phyloP scores from a whole-genome alignment of 2,888 invertebrate species.

The Eristalinus aeneus region DNA sequence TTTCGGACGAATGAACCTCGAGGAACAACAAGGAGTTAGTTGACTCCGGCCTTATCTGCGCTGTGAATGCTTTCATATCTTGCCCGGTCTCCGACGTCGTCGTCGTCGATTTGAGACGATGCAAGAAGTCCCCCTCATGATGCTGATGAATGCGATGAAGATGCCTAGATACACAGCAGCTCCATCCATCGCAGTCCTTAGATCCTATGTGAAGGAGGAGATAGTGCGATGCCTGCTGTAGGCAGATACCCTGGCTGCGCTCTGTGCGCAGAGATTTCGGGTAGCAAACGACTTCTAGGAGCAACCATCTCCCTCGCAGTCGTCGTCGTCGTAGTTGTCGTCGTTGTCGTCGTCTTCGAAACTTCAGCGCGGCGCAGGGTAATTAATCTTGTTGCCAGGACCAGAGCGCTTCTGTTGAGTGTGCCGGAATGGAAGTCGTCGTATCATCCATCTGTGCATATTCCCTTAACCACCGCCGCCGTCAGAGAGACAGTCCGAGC shows the following conservation, averaged over 20 bases:
- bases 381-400: conserved; percentile 58
- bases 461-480: neutral
- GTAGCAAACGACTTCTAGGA: conserved; percentile 23
- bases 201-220: conserved; percentile 58
- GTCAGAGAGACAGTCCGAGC: neutral
- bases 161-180: conserved; percentile 47
- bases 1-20: conserved; percentile 45
- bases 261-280: conserved; percentile 49
- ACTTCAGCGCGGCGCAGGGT: conserved; percentile 55
- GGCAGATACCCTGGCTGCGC: conserved; percentile 26
- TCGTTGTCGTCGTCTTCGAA: conserved; percentile 22
- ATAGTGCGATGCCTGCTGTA: conserved; percentile 54
- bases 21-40: conserved; percentile 2
- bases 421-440: neutral
- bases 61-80: conserved; percentile 34
- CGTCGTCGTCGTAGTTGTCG: neutral
- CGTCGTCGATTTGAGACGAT: conserved; percentile 52
- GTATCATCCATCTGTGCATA: conserved; percentile 49
- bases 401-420: conserved; percentile 15
- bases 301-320: too few relatives aligned
- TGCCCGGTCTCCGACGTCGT: neutral
- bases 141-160: conserved; percentile 69
- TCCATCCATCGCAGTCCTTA: conserved; percentile 60
- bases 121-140: conserved; percentile 34
- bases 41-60: conserved; percentile 51